phyloP scores from a whole-genome alignment of 1,140 invertebrate species.

The Asbolus verrucosus region DNA sequence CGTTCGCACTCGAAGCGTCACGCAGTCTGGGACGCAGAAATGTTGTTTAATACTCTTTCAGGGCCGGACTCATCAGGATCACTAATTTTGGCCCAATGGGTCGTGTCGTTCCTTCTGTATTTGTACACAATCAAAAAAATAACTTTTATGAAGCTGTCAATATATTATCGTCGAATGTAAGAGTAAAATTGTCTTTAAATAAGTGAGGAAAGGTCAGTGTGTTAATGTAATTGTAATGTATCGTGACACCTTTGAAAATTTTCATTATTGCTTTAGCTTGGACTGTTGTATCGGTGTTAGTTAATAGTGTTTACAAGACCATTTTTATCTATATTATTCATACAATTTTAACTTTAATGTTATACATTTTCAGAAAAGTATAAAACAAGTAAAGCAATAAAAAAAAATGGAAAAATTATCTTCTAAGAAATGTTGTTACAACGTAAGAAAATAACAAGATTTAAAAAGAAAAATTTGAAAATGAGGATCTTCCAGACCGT shows the following conservation, averaged over 20 bases:
- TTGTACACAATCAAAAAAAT: not conserved
- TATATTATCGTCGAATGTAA: constrained; percentile 18
- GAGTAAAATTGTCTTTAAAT: constrained; percentile 31
- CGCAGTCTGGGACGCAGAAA: constrained; percentile 18
- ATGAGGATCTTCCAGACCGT: too few species aligned
- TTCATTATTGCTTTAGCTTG: constrained; percentile 19
- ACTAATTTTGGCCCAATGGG: too few species aligned
- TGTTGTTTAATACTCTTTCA: not conserved
- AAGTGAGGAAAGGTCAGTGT: constrained; percentile 39
- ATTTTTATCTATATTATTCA: too few species aligned
- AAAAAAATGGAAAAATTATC: too few species aligned
- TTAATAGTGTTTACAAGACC: too few species aligned
- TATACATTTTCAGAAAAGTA: too few species aligned
- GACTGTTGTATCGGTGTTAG: too few species aligned
- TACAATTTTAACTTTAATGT: too few species aligned
- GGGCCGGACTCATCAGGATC: constrained; percentile 5
- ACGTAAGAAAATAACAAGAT: too few species aligned
- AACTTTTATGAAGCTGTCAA: not conserved
- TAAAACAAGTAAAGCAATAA: too few species aligned
- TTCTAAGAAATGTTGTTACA: too few species aligned
- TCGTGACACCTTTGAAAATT: constrained; percentile 30
- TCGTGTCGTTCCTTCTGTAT: not conserved
- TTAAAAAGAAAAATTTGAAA: too few species aligned
- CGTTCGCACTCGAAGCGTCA: constrained; percentile 17
- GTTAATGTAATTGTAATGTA: constrained; percentile 29